Conservation (phyloP, 64 coral and sea anemone species). For the Pocillopora damicornis region DNA sequence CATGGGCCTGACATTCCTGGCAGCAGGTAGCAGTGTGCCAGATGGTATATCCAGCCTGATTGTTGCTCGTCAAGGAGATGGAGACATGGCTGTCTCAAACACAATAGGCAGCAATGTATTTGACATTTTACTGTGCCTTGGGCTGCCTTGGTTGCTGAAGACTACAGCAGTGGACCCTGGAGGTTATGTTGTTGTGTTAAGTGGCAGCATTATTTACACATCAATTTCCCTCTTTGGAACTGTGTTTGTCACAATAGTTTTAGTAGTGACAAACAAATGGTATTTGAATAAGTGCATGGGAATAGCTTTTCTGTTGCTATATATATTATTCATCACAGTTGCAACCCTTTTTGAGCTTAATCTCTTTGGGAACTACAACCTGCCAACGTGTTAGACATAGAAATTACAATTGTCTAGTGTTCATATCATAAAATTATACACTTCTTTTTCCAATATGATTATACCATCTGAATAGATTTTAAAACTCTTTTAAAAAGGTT, state of each 20-base stretch:
- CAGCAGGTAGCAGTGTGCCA: slow-evolving; percentile 87
- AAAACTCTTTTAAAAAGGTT: no score
- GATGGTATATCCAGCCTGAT: slow-evolving; percentile 85
- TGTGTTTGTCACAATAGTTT: slow-evolving; percentile 52
- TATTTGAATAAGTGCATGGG: slow-evolving; percentile 68
- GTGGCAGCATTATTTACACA: slow-evolving; percentile 79
- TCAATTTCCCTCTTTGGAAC: slow-evolving; percentile 80
- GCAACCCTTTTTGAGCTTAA: slow-evolving; percentile 88
- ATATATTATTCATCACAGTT: slow-evolving; percentile 72
- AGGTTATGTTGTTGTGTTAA: slow-evolving; percentile 49
- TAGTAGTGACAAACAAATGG: slow-evolving; percentile 67
- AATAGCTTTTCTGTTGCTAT: slow-evolving; percentile 58
- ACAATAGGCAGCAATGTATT: slow-evolving; percentile 89
- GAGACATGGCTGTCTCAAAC: slow-evolving; percentile 91
- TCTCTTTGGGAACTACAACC: slow-evolving; percentile 71
- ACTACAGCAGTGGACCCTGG: slow-evolving; percentile 54
- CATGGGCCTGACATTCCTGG: slow-evolving; percentile 86
- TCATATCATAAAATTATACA: neutral
- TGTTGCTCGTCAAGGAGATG: slow-evolving; percentile 84
- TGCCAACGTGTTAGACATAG: slow-evolving; percentile 45
- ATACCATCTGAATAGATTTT: no score
- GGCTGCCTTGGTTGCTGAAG: slow-evolving; percentile 80
- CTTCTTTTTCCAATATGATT: no score
- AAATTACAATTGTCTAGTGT: neutral
- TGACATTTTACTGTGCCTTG: slow-evolving; percentile 77